Percentiles rank a stretch among this genome's conserved stretches.
Conservation (phyloP, 2,888 invertebrate genomes). For the Drosophila villosipedis region DNA sequence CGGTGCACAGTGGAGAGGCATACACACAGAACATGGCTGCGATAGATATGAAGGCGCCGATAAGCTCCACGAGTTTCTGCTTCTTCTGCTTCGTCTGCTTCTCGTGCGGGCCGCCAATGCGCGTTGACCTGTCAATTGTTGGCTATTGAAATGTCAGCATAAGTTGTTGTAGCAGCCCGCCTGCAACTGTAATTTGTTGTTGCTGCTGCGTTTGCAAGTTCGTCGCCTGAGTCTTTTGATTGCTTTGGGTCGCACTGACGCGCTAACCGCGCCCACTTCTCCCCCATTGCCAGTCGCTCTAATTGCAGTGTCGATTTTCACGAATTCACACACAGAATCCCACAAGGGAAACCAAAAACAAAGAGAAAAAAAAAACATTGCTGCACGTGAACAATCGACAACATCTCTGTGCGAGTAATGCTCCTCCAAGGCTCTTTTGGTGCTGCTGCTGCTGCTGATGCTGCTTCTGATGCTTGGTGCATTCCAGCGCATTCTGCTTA, state of each 20-base stretch:
- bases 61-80: slow-evolving; percentile 40
- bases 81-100: slow-evolving; percentile 1
- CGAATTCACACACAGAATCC: slow-evolving; percentile 73
- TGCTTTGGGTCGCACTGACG: slow-evolving; percentile 39
- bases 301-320: slow-evolving; percentile 81
- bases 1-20: slow-evolving; percentile 15
- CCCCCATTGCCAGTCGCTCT: slow-evolving; percentile 55
- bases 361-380: slow-evolving; percentile 24
- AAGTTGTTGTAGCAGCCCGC: slow-evolving; percentile 31
- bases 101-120: slow-evolving; percentile 67
- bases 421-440: slow-evolving; percentile 16
- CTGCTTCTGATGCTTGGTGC: slow-evolving; percentile 41
- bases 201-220: slow-evolving; percentile 58
- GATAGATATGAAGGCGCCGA: slow-evolving; percentile 62
- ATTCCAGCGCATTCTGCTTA: slow-evolving; percentile 85
- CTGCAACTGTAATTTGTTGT: slow-evolving; percentile 41
- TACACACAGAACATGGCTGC: slow-evolving; percentile 13
- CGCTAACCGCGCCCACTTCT: slow-evolving; percentile 36
- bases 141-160: slow-evolving; percentile 85
- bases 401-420: slow-evolving; percentile 43
- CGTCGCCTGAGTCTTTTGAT: slow-evolving; percentile 80
- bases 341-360: not conserved
- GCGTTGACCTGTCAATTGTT: slow-evolving; percentile 85
- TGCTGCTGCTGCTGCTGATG: not conserved
- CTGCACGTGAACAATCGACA: slow-evolving; percentile 79